phyloP scores from a whole-genome alignment of 2,888 invertebrate species.

The Clistopyga incitator region DNA sequence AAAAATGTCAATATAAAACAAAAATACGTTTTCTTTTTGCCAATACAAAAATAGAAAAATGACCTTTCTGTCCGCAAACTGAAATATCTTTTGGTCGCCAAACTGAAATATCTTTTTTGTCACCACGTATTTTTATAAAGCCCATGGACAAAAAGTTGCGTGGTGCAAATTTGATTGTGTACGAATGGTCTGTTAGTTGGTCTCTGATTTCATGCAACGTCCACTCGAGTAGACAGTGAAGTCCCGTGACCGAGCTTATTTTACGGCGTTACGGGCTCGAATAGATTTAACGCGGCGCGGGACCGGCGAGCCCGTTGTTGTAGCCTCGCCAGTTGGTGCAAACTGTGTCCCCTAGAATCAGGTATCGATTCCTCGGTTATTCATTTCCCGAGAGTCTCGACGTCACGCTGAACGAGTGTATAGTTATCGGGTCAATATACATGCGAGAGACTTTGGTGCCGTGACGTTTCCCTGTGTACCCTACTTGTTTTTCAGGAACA shows the following conservation, averaged over 20 bases:
- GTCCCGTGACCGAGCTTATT: background rate
- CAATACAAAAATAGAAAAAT: too few relatives aligned
- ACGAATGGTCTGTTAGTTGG: background rate
- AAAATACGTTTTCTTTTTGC: too few relatives aligned
- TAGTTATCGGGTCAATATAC: slow-evolving; percentile 44
- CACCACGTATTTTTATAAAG: too few relatives aligned
- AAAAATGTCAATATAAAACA: too few relatives aligned
- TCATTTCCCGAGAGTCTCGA: slow-evolving; percentile 59
- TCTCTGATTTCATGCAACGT: background rate
- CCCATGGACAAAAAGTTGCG: too few relatives aligned
- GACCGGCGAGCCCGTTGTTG: slow-evolving; percentile 4
- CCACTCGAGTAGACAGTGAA: slow-evolving; percentile 6
- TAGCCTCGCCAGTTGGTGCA: slow-evolving; percentile 9
- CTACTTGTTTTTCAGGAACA: slow-evolving; percentile 19
- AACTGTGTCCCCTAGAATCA: slow-evolving; percentile 53
- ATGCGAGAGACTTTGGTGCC: background rate
- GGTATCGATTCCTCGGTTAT: slow-evolving; percentile 64
- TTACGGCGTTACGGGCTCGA: background rate
- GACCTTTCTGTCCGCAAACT: too few relatives aligned
- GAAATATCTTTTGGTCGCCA: too few relatives aligned
- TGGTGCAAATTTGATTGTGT: background rate
- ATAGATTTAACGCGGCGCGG: slow-evolving; percentile 1
- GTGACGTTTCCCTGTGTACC: slow-evolving; percentile 4
- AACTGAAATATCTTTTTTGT: too few relatives aligned
- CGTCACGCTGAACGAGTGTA: slow-evolving; percentile 25